Evolutionary conservation across 2,113 vertebrate species (phyloP), one percentile per base, ranked within the genome.

Genomic region (Chloebia gouldiae): DNA sequence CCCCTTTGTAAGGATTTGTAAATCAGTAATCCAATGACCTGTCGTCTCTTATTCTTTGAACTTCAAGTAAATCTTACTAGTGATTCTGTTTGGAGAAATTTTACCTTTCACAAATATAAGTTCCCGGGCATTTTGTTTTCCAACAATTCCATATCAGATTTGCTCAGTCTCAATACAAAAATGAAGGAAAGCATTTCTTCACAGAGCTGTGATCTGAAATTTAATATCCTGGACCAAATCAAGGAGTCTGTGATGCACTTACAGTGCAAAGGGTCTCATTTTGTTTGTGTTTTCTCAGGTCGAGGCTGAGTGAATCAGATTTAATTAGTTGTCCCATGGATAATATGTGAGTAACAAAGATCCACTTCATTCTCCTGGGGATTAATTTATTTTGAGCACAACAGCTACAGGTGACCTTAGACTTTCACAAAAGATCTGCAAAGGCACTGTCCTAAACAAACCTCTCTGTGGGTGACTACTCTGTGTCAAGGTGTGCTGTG

Each of bases 201-300:
- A 71, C 44, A 89, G 31, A 86, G 60, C 77, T 88, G 17, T 5
- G 4, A 65, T 86, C 44, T 78, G 81, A 71, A 97, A 92, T 88
- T 81, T 88, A 94, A 91, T 93, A 93, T 90, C 72, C 88, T 87
- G 69, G 51, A 60, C 37, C 60, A 81, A 93, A 76, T 20, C 2
- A 6, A 72, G 25, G 57, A 37, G 39, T 51, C 16, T 0, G 9
- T 40, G 44, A 79, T 0, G 24, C 40, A 68, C 31, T 53, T 64
- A 81, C 3, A 49, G 45, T n/a, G 65, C 83, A 90, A 66, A 79
- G 69, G 69, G 87, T 93, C 70, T 84, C 20, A 27, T 89, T 93
- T 94, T 47, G 42, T 94, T 87, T 79, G 53, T 79, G 79, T 39
- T n/a, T 82, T 90, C 49, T 81, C 59, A 54, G 54, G 87, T 79